Conservation (phyloP, 2,113 vertebrate species). For the Melozone crissalis region DNA sequence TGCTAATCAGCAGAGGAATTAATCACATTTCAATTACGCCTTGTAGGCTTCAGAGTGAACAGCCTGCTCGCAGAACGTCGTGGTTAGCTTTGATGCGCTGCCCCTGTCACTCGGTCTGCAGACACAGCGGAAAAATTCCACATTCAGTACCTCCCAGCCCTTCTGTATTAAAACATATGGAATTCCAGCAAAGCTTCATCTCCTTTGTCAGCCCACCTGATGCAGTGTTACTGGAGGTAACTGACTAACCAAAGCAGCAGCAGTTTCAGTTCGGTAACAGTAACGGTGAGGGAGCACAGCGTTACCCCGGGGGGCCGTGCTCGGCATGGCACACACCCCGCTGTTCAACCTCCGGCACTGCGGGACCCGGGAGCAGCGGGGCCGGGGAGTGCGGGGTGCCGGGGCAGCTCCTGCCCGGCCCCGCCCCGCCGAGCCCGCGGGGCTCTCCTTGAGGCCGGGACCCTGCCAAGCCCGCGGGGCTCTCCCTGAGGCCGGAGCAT, state of each 20-base stretch:
- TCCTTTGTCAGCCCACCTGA: neutral
- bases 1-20: conserved; percentile 17
- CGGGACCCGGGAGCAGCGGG: neutral
- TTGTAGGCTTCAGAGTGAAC: conserved; percentile 42
- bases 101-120: neutral
- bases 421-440: neutral
- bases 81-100: neutral
- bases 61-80: neutral
- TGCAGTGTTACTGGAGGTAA: neutral
- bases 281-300: neutral
- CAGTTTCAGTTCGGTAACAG: neutral
- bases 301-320: neutral
- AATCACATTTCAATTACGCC: conserved; percentile 52
- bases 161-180: rapidly evolving
- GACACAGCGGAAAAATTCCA: neutral
- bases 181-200: neutral
- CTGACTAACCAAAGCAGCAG: neutral
- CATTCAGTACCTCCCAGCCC: neutral
- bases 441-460: neutral
- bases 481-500: too few species aligned
- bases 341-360: rapidly evolving
- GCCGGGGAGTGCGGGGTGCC: rapidly evolving
- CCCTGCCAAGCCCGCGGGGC: too few species aligned
- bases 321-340: too few species aligned
- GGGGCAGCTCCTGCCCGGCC: neutral